Conservation (phyloP, 2,888 invertebrate species). For the Chrysodeixis includens region DNA sequence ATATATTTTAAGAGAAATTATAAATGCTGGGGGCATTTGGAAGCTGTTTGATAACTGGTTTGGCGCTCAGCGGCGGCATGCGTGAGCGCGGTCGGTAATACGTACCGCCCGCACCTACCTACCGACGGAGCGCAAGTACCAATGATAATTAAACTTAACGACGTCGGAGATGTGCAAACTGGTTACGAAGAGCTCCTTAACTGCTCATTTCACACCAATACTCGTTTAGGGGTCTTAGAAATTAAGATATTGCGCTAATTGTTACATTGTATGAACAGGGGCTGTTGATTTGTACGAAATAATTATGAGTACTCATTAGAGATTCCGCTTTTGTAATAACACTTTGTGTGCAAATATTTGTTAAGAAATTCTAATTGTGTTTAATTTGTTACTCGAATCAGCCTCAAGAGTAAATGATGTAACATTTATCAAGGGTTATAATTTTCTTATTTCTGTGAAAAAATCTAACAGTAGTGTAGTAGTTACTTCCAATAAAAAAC, state of each 20-base stretch:
- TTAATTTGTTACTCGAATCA: not conserved
- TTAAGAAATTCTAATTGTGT: not conserved
- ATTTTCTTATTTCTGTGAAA: too few relatives aligned
- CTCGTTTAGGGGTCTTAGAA: conserved; percentile 76
- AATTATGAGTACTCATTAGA: conserved; percentile 63
- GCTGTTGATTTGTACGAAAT: conserved; percentile 67
- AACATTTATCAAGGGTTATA: not conserved
- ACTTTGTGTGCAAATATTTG: conserved; percentile 35
- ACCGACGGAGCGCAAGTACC: conserved; percentile 74
- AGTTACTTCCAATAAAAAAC: too few relatives aligned
- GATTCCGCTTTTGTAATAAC: conserved; percentile 40
- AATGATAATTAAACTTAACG: conserved; percentile 85
- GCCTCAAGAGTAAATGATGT: not conserved
- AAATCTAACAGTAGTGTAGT: too few relatives aligned
- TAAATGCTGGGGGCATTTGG: conserved; percentile 6
- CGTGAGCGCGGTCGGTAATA: conserved; percentile 24
- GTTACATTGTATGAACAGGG: conserved; percentile 60
- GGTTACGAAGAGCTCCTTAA: conserved; percentile 79
- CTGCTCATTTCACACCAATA: conserved; percentile 83
- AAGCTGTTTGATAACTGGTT: conserved; percentile 15
- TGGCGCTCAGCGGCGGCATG: conserved; percentile 55
- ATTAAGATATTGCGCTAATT: conserved; percentile 83
- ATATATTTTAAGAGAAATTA: conserved; percentile 2
- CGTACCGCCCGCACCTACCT: conserved; percentile 4
- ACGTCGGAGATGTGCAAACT: conserved; percentile 82